phyloP scores from a whole-genome alignment of 2,113 vertebrate genomes.

The Rhabdornis inornatus region DNA sequence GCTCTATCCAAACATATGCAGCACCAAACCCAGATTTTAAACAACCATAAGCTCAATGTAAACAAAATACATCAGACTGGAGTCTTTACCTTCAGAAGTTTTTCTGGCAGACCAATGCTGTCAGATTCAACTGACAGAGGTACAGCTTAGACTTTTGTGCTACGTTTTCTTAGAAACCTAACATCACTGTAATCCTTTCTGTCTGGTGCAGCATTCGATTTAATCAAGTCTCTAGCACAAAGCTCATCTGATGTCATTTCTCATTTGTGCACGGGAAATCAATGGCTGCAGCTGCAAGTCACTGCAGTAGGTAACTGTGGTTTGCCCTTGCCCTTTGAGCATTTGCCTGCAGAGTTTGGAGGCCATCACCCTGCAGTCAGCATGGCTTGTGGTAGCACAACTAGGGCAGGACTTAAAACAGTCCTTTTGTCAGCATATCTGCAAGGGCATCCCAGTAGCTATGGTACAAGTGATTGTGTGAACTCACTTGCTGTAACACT shows the following conservation, averaged over 20 bases:
- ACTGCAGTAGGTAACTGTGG: not conserved
- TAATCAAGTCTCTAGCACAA: slow-evolving; percentile 16
- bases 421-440: not conserved
- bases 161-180: not conserved
- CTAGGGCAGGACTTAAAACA: not conserved
- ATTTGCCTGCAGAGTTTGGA: not conserved
- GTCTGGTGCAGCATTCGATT: not conserved
- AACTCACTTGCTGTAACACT: not conserved
- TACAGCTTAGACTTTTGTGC: not conserved
- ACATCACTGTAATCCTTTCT: not conserved
- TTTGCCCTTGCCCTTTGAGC: not conserved
- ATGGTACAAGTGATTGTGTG: not conserved
- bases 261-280: slow-evolving; percentile 7
- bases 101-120: not conserved
- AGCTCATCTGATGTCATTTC: slow-evolving; percentile 40
- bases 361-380: not conserved
- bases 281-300: slow-evolving; percentile 11
- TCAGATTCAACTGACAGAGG: slow-evolving; percentile 2
- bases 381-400: not conserved
- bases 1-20: not conserved
- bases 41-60: not conserved
- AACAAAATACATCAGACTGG: not conserved
- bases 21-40: not conserved
- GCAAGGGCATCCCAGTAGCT: not conserved
- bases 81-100: not conserved